These are phyloP conservation scores for Tiliqua scincoides DNA, from an alignment of 2,113 vertebrate species.

Conservation along the genomic window DNA sequence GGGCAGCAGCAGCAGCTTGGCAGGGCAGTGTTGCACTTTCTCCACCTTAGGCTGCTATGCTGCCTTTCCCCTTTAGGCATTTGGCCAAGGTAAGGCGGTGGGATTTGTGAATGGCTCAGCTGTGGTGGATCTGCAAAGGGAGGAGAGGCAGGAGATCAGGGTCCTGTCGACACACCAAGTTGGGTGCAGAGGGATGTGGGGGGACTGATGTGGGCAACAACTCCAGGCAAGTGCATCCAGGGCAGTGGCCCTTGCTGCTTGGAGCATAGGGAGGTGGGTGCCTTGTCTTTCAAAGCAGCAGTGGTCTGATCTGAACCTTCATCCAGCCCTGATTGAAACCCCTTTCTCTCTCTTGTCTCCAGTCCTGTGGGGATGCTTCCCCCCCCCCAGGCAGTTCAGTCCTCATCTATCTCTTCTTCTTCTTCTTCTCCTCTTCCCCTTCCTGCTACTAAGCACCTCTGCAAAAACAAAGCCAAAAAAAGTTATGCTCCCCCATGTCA, in stretches of 20 bases:
- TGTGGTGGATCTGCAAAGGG: background rate
- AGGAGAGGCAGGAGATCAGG: background rate
- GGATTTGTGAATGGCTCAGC: background rate
- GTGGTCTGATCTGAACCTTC: background rate
- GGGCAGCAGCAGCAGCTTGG: constrained; percentile 5
- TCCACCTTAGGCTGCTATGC: constrained; percentile 21
- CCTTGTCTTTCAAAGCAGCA: background rate
- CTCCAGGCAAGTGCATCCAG: background rate
- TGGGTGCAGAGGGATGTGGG: background rate
- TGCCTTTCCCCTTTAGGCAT: constrained; percentile 38
- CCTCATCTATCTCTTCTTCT: background rate
- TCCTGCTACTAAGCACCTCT: background rate
- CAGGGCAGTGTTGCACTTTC: background rate
- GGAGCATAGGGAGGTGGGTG: too few relatives aligned
- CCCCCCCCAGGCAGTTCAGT: background rate
- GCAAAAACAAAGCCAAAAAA: background rate
- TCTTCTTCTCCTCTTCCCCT: too few relatives aligned
- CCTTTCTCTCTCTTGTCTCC: background rate
- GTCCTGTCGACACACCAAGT: background rate
- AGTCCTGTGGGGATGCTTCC: background rate
- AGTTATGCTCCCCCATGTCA: background rate
- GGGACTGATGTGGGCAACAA: background rate
- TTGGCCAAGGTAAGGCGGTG: constrained; percentile 47
- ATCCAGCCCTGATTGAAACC: background rate
- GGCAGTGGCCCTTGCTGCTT: background rate